phyloP scores from a whole-genome alignment of 2,888 invertebrate genomes.

The Mellilla xanthometata region DNA sequence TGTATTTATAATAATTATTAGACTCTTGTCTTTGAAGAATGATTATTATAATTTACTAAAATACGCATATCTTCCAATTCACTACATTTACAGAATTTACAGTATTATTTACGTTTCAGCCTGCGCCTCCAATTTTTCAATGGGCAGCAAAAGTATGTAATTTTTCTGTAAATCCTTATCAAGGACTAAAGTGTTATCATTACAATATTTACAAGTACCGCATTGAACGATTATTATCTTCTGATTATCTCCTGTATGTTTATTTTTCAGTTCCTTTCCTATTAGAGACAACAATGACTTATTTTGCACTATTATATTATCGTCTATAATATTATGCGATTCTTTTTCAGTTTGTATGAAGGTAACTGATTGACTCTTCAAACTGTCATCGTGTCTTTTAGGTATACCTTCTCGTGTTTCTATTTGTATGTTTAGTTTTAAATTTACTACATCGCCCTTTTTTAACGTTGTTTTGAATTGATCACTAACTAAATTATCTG shows the following conservation, averaged over 20 bases:
- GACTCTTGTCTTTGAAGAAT: too few relatives aligned
- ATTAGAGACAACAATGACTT: slow-evolving; percentile 34
- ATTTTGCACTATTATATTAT: slow-evolving; percentile 28
- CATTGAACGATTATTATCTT: slow-evolving; percentile 41
- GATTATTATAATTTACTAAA: too few relatives aligned
- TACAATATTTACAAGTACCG: slow-evolving; percentile 32
- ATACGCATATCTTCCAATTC: too few relatives aligned
- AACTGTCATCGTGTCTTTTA: background rate
- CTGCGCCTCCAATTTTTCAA: slow-evolving; percentile 17
- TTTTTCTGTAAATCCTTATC: slow-evolving; percentile 30
- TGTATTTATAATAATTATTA: too few relatives aligned
- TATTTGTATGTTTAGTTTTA: slow-evolving; percentile 55
- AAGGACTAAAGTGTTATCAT: slow-evolving; percentile 7
- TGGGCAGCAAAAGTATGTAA: slow-evolving; percentile 35
- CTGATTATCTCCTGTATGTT: slow-evolving; percentile 23
- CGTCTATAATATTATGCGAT: slow-evolving; percentile 41
- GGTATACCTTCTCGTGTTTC: slow-evolving; percentile 31
- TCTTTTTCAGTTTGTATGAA: slow-evolving; percentile 32
- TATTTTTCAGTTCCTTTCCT: slow-evolving; percentile 22
- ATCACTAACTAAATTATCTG: slow-evolving; percentile 2
- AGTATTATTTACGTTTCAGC: slow-evolving; percentile 12
- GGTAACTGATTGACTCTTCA: slow-evolving; percentile 1
- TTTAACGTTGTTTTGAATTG: slow-evolving; percentile 34
- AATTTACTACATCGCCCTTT: slow-evolving; percentile 47
- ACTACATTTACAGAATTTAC: too few relatives aligned